Evolutionary conservation across 2,113 vertebrate species (phyloP), one percentile per base, ranked within the genome.

Genomic region (Platanista minor): DNA sequence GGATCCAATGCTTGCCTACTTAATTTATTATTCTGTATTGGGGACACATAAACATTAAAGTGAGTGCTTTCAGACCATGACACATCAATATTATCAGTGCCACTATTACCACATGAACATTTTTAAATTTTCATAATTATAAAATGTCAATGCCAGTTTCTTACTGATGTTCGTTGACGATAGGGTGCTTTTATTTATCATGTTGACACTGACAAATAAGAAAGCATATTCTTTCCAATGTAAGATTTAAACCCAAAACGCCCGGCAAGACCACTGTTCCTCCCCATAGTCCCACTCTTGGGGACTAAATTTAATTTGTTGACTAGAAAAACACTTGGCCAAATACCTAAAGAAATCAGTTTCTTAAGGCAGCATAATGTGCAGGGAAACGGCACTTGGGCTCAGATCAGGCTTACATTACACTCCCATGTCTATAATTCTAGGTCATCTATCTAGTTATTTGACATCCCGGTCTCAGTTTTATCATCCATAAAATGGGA

Each of bases 341-440:
- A 7, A n/a, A 77, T 27, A 75, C 33, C 36, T 33, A 6, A 52
- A 77, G 52, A 74, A 90, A 43, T 54, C 49, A 31, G 20, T 25
- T 64, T 15, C 1, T 18, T 5, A 36, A 71, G 52, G n/a, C 13
- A 25, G 84, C 20, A 1, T 3, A 2, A 18, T 20, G 23, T 2
- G 14, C 14, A 13, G 31, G 33, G 29, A 36, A 41, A 20, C 0
- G 9, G 2, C 3, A 0, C 27, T 5, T 39, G 7, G 1, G 20
- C 9, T 33, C 20, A 27, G n/a, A 62, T 59, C 39, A n/a, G 54
- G 67, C 20, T 49, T 81, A 5, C 18, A 14, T 10, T 10, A 0
- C 0, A 5, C 2, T 4, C 29, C 20, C 2, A 0, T 2, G 1
- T 18, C 36, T 8, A 7, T 25, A 8, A 6, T 1, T 69, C 23